phyloP scores from a whole-genome alignment of 2,888 invertebrate genomes.

The Tetragnatha montana region DNA sequence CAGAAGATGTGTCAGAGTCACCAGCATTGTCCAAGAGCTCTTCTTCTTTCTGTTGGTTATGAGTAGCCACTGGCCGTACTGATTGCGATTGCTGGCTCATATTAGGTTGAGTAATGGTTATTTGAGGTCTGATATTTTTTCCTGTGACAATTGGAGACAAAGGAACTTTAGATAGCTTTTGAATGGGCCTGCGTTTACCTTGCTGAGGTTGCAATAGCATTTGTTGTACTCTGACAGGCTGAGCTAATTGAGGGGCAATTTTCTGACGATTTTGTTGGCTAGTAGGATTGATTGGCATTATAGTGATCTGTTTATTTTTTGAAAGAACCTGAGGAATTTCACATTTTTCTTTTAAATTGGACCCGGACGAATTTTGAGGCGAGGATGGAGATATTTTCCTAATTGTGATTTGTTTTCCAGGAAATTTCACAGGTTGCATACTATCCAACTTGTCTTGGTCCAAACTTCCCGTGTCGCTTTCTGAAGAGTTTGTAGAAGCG shows the following conservation, averaged over 20 bases:
- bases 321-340: slow-evolving; percentile 65
- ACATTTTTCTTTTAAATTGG: slow-evolving; percentile 62
- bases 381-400: slow-evolving; percentile 53
- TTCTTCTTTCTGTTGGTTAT: slow-evolving; percentile 24
- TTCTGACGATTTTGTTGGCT: slow-evolving; percentile 65
- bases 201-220: slow-evolving; percentile 67
- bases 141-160: slow-evolving; percentile 49
- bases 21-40: slow-evolving; percentile 31
- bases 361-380: slow-evolving; percentile 32
- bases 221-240: slow-evolving; percentile 67
- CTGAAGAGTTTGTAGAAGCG: slow-evolving; percentile 62
- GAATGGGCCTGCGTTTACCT: slow-evolving; percentile 57
- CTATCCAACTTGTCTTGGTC: slow-evolving; percentile 53
- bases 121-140: slow-evolving; percentile 58
- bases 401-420: slow-evolving; percentile 66
- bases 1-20: slow-evolving; percentile 30
- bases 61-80: not conserved
- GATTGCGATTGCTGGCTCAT: slow-evolving; percentile 36
- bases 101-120: slow-evolving; percentile 53
- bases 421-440: slow-evolving; percentile 33
- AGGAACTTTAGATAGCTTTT: slow-evolving; percentile 55
- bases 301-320: slow-evolving; percentile 67
- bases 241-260: slow-evolving; percentile 65
- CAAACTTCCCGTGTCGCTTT: slow-evolving; percentile 57
- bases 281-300: slow-evolving; percentile 65